Evolutionary conservation across 1,140 invertebrate genomes (phyloP), one percentile per base, ranked within the genome.

Genomic region (Habropoda laboriosa): DNA sequence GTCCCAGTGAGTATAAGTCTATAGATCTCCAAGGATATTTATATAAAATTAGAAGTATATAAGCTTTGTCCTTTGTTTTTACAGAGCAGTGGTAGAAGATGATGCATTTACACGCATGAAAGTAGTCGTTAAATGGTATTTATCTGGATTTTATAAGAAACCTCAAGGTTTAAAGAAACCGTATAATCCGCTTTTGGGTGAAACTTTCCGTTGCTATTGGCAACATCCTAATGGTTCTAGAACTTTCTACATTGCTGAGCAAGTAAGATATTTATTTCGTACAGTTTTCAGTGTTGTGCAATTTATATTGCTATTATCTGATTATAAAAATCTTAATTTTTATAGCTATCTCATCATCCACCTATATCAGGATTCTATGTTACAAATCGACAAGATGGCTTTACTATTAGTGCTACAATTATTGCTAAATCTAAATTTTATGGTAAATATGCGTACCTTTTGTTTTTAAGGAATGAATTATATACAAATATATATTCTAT

Each of bases 281-380:
- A 40, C 40, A 38, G 16, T 60, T 7, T 8, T 18, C 3, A 45
- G 1, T 40, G 8, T 12, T 61, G 18, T 18, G 3, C 1, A 63
- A 58, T 49, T 16, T 10, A 30, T 32, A 40, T 42, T n/a, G n/a
- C 7, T 42, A 32, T 12, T 66, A 16, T 21, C 12, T 12, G 27
- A 5, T 35, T 61, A 35, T 30, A 35, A 47, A 16, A 60, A 47
- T 61, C 4, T 30, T 35, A 27, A 55, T 30, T 64, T 79, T 88
- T 81, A n/a, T 85, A 95, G 96, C 96, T 99, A 0, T 99, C 98
- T 2, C 98, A 99, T 93, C 98, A 99, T 94, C 98, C 98, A 27
- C 98, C 98, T 3, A 95, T 99, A 8, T 98, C 98, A 40, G 97
- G 98, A 1, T 98, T 99, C 89, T 98, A 99, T 92, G 96, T 99